A percentile compares a stretch with the other conserved stretches of the same genome.
phyloP scores from a whole-genome alignment of 2,888 invertebrate genomes.

The Eupithecia vulgata region DNA sequence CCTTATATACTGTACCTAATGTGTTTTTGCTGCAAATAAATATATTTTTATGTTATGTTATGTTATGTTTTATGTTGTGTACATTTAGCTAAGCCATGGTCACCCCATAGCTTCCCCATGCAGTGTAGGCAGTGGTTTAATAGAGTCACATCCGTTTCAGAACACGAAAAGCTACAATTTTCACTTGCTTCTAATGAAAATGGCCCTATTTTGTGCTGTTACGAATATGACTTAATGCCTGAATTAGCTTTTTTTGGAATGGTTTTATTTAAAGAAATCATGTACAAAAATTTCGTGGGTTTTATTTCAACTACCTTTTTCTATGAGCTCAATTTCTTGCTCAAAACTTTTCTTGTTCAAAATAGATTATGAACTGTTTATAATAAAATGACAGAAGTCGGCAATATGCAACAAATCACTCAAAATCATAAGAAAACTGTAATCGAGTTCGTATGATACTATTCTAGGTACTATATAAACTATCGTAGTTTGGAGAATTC shows the following conservation, averaged over 20 bases:
- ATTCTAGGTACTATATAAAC: no score
- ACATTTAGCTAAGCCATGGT: constrained; percentile 35
- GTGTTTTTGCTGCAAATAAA: no score
- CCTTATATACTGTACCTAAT: no score
- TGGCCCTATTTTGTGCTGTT: constrained; percentile 39
- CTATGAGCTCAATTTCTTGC: neutral
- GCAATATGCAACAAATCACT: neutral
- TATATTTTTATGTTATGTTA: no score
- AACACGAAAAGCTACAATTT: constrained; percentile 51
- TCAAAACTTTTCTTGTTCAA: no score
- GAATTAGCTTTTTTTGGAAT: constrained; percentile 20
- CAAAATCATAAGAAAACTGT: neutral
- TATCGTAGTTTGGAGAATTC: no score
- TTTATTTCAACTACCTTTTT: neutral
- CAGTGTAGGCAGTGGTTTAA: constrained; percentile 17
- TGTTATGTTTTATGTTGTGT: no score
- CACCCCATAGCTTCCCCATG: constrained; percentile 33
- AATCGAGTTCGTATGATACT: no score
- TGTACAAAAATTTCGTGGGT: neutral
- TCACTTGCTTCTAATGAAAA: constrained; percentile 55
- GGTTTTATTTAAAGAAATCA: no score
- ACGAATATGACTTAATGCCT: constrained; percentile 25
- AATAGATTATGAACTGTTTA: neutral
- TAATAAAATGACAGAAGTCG: neutral
- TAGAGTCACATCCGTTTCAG: constrained; percentile 27